phyloP scores from a whole-genome alignment of 2,797 vertebrate species.

The Coracias cyanogaster region DNA sequence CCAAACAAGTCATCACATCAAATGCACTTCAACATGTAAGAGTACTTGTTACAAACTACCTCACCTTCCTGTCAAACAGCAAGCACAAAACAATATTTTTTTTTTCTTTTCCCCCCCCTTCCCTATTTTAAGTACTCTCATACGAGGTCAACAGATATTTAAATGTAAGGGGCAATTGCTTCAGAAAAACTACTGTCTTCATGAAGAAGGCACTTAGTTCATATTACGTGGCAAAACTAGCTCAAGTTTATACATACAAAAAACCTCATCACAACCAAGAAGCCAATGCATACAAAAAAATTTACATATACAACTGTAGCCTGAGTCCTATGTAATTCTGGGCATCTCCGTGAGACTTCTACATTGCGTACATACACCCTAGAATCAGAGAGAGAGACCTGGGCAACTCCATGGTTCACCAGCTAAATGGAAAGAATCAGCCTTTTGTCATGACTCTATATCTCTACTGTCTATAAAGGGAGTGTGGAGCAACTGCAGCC shows the following conservation, averaged over 20 bases:
- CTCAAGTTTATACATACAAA: background rate
- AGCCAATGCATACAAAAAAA: rapidly evolving
- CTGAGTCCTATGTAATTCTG: background rate
- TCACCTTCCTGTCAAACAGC: background rate
- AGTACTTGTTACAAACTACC: background rate
- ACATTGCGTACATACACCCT: background rate
- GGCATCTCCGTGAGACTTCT: background rate
- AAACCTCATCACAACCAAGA: background rate
- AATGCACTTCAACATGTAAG: background rate
- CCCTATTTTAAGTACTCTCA: background rate
- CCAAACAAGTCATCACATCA: background rate
- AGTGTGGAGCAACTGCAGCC: rapidly evolving
- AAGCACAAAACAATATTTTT: background rate
- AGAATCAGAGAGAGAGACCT: background rate
- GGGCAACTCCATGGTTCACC: background rate
- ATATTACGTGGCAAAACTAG: background rate
- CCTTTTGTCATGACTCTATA: background rate
- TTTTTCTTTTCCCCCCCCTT: background rate
- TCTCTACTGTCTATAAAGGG: background rate
- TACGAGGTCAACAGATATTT: background rate
- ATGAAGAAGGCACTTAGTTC: background rate
- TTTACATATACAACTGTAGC: background rate
- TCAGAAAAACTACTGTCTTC: background rate
- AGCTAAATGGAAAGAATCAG: background rate
- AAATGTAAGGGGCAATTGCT: background rate